Percentiles rank a stretch among this genome's conserved stretches.
These are phyloP conservation scores for Eurytemora carolleeae DNA, from an alignment of 1,140 invertebrate genomes.

Conservation along the genomic window DNA sequence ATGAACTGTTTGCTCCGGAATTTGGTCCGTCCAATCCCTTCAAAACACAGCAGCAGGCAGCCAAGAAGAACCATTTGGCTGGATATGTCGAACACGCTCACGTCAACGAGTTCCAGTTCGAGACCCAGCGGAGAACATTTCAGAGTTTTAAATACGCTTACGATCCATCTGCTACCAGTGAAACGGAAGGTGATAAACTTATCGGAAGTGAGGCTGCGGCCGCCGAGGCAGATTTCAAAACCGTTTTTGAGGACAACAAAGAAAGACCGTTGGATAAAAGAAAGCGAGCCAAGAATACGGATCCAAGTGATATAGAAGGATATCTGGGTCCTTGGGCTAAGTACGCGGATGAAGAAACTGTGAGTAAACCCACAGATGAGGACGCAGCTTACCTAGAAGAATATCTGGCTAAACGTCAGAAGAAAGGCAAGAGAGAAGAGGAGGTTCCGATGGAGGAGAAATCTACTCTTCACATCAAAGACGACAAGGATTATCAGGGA, in stretches of 20 bases:
- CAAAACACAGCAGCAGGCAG: constrained; percentile 64
- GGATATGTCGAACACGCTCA: constrained; percentile 88
- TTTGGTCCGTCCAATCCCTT: constrained; percentile 78
- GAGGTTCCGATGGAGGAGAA: constrained; percentile 87
- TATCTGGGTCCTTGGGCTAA: constrained; percentile 94
- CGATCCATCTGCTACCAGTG: constrained; percentile 64
- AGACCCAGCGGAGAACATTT: constrained; percentile 89
- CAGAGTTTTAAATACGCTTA: constrained; percentile 83
- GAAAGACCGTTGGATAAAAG: constrained; percentile 52
- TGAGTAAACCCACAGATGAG: constrained; percentile 74
- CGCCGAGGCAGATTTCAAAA: constrained; percentile 38
- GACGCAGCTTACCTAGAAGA: constrained; percentile 82
- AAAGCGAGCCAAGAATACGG: constrained; percentile 71
- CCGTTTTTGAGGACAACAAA: constrained; percentile 62
- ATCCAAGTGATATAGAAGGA: constrained; percentile 77
- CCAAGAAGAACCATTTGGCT: constrained; percentile 70
- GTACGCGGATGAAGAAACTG: constrained; percentile 67
- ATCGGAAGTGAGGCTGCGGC: constrained; percentile 43
- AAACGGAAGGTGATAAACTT: constrained; percentile 32
- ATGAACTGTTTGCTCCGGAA: constrained; percentile 79
- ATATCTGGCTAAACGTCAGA: constrained; percentile 74
- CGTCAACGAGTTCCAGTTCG: constrained; percentile 93
- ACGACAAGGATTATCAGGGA: constrained; percentile 86
- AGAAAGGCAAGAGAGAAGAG: constrained; percentile 53
- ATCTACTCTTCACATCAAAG: constrained; percentile 82